These are phyloP conservation scores for Rhinopithecus roxellana DNA, from an alignment of 2,113 vertebrate genomes.

Conservation along the genomic window DNA sequence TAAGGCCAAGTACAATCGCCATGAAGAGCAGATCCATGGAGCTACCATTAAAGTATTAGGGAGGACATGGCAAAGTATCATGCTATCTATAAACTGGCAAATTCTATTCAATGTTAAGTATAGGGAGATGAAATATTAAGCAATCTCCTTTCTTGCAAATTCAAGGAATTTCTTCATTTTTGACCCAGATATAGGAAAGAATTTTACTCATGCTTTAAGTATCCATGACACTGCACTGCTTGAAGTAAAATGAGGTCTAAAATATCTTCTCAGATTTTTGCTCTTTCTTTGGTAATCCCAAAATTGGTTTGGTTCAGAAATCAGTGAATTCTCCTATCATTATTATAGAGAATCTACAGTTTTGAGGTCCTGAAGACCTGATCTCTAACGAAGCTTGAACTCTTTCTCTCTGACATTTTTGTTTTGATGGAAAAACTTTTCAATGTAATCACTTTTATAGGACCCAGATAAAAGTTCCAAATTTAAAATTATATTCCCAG, in stretches of 20 bases:
- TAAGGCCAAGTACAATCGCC: neutral
- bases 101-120: neutral
- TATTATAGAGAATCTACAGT: neutral
- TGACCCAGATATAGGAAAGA: neutral
- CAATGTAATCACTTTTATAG: neutral
- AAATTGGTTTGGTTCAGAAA: neutral
- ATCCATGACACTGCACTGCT: neutral
- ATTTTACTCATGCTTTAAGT: neutral
- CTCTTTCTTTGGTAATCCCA: neutral
- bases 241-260: neutral
- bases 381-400: neutral
- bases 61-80: neutral
- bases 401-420: neutral
- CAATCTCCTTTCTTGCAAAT: neutral
- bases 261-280: neutral
- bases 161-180: neutral
- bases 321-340: neutral
- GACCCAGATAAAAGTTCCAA: neutral
- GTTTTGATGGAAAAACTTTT: neutral
- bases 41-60: neutral
- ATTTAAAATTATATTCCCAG: constrained; percentile 18
- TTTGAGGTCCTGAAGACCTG: neutral
- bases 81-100: neutral
- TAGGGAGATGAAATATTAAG: neutral
- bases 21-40: neutral